Evolutionary conservation across 2,113 vertebrate species (phyloP).

Genomic region (Chascanopsetta lugubris): DNA sequence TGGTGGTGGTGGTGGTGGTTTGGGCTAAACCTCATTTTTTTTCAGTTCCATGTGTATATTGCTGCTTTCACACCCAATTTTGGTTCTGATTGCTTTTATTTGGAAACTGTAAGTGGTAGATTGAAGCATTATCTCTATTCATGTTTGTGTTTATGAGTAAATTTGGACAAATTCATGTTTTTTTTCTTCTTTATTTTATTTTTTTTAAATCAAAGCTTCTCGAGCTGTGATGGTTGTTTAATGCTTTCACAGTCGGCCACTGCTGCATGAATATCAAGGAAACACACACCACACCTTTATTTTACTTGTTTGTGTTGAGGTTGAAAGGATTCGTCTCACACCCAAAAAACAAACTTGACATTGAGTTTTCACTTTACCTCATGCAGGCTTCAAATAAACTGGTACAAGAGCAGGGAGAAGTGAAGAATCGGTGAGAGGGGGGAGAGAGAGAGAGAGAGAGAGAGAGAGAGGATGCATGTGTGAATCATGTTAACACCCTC

Average conservation of each 20-base stretch:
- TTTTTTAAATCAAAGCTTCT: slow-evolving; percentile 27
- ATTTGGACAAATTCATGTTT: slow-evolving; percentile 30
- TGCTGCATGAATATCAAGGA: slow-evolving; percentile 62
- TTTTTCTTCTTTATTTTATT: slow-evolving; percentile 14
- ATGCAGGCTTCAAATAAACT: slow-evolving; percentile 16
- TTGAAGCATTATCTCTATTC: slow-evolving; percentile 51
- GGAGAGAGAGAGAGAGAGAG: slow-evolving; percentile 35
- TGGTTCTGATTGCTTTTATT: slow-evolving; percentile 62
- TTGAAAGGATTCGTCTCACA: slow-evolving; percentile 44
- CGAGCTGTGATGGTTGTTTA: slow-evolving; percentile 41
- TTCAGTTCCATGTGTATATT: slow-evolving; percentile 42
- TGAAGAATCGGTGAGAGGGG: slow-evolving; percentile 31
- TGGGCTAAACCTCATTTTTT: slow-evolving; percentile 48
- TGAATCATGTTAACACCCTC: slow-evolving; percentile 36
- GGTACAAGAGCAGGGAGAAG: slow-evolving; percentile 25
- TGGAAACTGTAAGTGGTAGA: slow-evolving; percentile 54
- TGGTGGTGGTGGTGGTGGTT: slow-evolving; percentile 46
- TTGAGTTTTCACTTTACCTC: slow-evolving; percentile 51
- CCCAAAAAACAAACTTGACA: slow-evolving; percentile 36
- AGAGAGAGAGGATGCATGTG: slow-evolving; percentile 34
- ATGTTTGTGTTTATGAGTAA: slow-evolving; percentile 51
- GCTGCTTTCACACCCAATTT: slow-evolving; percentile 52
- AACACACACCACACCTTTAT: slow-evolving; percentile 35
- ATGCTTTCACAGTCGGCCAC: slow-evolving; percentile 41
- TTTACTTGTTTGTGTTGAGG: slow-evolving; percentile 59